Base-by-base conservation (phyloP, 2,113 vertebrate genomes). In the Pseudolaguvia tuberculata region DNA sequence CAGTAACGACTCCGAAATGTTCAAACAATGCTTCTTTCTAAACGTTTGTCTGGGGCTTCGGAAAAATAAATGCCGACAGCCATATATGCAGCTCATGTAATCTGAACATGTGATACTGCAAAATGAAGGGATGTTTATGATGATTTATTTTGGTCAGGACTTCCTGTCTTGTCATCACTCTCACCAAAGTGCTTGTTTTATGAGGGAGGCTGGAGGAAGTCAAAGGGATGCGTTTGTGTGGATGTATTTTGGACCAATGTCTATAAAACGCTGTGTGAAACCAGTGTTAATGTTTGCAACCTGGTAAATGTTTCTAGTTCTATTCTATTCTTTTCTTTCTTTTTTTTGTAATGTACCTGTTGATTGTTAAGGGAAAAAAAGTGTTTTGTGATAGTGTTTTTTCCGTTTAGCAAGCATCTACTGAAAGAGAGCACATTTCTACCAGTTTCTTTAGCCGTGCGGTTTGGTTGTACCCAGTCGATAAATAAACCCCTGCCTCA, bases 401-500 rank as follows among this genome's bases (percentile, higher is more conserved):
- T 75, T 85, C 86, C 84, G 86, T 84, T 87, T 70, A 77, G 85
- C 86, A 87, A 86, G 80, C 86, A 87, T 84, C 81, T 73, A 86
- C 80, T 84, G 75, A 86, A 75, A 39, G 58, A 15, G n/a, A 3
- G 12, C 14, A 50, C 78, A 86, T 86, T 87, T 85, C 45, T 75
- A 78, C 83, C 82, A 52, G 76, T 83, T 81, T 84, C 66, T 84
- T 83, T 66, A 78, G 48, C 59, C 89, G 87, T 88, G 84, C 90
- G 87, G 78, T 90, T 89, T 88, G 88, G 11, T 85, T 84, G 88
- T 87, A 76, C 85, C 88, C 79, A 85, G 89, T 92, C 89, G 81
- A 89, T 86, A 82, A 87, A 94, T 93, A 91, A 93, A 91, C 88
- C 89, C 91, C 91, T 94, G 94, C 93, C 92, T 94, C 94, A 91